Evolutionary conservation across 2,113 vertebrate genomes (phyloP).

Genomic region (Odontophorus gujanensis): DNA sequence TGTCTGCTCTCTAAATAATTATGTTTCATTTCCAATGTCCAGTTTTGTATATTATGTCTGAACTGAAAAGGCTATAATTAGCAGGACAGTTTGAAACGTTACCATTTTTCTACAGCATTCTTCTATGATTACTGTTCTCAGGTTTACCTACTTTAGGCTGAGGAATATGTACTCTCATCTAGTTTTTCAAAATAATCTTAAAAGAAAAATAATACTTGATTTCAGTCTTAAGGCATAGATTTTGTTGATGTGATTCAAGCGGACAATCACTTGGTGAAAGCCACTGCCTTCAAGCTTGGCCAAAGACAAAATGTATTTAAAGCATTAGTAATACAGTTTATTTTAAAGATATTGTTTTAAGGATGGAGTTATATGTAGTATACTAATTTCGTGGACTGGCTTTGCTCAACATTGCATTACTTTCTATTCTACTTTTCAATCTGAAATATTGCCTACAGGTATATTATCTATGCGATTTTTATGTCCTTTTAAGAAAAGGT

Average conservation of each 20-base stretch:
- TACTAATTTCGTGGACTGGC: neutral
- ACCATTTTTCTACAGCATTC: neutral
- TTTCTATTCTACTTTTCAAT: neutral
- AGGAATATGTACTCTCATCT: neutral
- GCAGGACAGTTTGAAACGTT: neutral
- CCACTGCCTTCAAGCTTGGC: neutral
- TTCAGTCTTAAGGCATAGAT: neutral
- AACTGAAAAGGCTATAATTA: neutral
- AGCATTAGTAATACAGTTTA: neutral
- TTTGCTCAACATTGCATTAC: neutral
- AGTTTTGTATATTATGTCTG: neutral
- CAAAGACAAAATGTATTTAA: neutral
- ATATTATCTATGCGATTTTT: neutral
- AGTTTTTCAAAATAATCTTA: neutral
- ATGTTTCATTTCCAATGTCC: neutral
- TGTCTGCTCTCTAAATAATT: neutral
- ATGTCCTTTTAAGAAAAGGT: accelerated
- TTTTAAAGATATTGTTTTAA: neutral
- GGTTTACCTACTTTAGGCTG: neutral
- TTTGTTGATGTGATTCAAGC: neutral
- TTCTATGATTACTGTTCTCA: neutral
- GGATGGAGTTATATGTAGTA: neutral
- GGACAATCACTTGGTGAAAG: neutral
- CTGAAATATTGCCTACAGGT: neutral
- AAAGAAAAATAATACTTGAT: neutral